Base-by-base conservation (phyloP, 1,140 invertebrate genomes). In the Galleria mellonella region DNA sequence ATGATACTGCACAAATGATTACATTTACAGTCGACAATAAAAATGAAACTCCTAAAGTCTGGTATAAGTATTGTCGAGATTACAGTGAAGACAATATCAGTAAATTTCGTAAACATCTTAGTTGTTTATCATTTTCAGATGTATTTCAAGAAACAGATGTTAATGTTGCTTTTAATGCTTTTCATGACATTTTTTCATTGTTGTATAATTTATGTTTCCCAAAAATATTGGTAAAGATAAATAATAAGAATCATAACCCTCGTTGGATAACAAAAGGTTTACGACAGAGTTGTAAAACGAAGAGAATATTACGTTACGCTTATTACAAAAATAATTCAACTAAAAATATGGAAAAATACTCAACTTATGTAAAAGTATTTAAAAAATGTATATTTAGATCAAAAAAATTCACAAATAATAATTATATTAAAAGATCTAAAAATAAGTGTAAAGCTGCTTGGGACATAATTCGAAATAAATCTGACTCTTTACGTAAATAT, bases 211-310 rank as follows among this genome's bases (percentile, higher is more conserved):
- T 38, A 15, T 35, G 38, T 29, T 40, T 40, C 14, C 35, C 35
- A 17, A 45, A 30, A 12, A 33, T 39, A 29, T 43, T 43, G 12
- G 9, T 8, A 28, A 38, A 42, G 4, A 10, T n/a, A n/a, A n/a
- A n/a, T n/a, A n/a, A n/a, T n/a, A n/a, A n/a, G n/a, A n/a, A n/a
- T n/a, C n/a, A n/a, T 28, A 42, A 27, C 11, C 15, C 51, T 47
- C 31, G 51, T 15, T 37, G 59, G 59, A 9, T 51, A 13, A 28
- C 36, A 14, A 23, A 30, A 27, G 49, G 49, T 2, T 23, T 51
- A 36, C 4, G 12, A 10, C 5, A 32, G 10, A 12, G 9, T 6
- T 33, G 32, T 11, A 33, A 33, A 33, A 33, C 32, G 5, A 33
- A 33, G 11, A 9, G 32, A 6, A 33, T 10, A 12, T 11, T 33